A percentile compares a stretch with the other conserved stretches of the same genome.
Evolutionary conservation across 2,113 vertebrate species (phyloP).

Genomic region (Pungitius pungitius): DNA sequence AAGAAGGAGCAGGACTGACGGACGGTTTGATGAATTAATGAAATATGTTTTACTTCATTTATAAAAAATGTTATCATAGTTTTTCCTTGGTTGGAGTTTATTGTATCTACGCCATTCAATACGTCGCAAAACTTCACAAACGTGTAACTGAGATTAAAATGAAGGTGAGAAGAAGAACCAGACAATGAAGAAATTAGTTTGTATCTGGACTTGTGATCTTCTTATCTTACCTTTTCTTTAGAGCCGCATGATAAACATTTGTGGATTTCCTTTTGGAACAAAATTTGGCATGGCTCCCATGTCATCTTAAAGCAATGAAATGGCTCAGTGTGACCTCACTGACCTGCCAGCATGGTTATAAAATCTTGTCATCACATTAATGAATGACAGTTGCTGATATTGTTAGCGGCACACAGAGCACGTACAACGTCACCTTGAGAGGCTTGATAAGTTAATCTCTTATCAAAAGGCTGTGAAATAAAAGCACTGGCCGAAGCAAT

Average conservation of each 20-base stretch:
- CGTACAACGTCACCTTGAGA: neutral
- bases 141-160: neutral
- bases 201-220: no score
- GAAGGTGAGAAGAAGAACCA: neutral
- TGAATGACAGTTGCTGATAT: neutral
- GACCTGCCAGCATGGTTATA: no score
- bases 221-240: neutral
- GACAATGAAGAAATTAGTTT: neutral
- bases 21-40: neutral
- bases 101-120: neutral
- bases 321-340: neutral
- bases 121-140: neutral
- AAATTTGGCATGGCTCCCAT: neutral
- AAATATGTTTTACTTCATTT: neutral
- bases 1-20: neutral
- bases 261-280: neutral
- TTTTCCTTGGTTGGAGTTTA: neutral
- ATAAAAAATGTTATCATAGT: neutral
- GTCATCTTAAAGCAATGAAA: neutral
- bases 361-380: neutral
- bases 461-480: constrained; percentile 17
- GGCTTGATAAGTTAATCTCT: constrained; percentile 8
- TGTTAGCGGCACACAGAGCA: neutral
- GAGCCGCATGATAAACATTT: neutral
- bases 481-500: neutral